Percentiles rank a stretch among this genome's conserved stretches.
Evolutionary conservation across 2,797 vertebrate genomes (phyloP).

Genomic region (Diceros bicornis): DNA sequence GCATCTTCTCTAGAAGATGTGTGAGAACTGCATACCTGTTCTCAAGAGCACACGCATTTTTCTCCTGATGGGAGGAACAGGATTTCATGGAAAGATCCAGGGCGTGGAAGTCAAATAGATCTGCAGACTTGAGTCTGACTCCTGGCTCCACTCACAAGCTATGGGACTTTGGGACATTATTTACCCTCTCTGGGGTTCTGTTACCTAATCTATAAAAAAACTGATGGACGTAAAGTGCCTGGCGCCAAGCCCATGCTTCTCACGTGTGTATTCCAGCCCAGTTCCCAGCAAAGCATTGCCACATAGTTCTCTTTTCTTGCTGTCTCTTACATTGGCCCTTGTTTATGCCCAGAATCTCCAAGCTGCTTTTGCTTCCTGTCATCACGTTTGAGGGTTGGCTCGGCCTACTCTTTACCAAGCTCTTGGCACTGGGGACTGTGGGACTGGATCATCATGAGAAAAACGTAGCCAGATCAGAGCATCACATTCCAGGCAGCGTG

Average conservation of each 20-base stretch:
- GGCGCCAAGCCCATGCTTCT: fast-evolving
- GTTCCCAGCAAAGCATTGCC: background rate
- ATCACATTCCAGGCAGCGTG: fast-evolving
- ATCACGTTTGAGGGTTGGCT: background rate
- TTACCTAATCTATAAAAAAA: background rate
- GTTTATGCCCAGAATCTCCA: background rate
- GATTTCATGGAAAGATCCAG: background rate
- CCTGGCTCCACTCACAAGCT: background rate
- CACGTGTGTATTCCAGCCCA: fast-evolving
- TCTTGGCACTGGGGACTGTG: fast-evolving
- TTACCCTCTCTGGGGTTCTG: background rate
- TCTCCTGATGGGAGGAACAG: fast-evolving
- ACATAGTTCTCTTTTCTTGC: background rate
- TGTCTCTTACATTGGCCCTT: background rate
- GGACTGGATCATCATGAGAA: background rate
- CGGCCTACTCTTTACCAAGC: background rate
- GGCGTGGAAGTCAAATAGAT: background rate
- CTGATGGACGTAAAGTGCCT: background rate
- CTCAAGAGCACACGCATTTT: background rate
- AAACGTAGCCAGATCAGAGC: background rate
- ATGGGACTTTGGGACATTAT: background rate
- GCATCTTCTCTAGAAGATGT: fast-evolving
- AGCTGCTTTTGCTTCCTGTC: background rate
- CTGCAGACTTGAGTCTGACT: background rate
- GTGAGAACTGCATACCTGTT: background rate